These are phyloP conservation scores for Pitta sordida DNA, from an alignment of 2,113 vertebrate genomes.

Conservation along the genomic window DNA sequence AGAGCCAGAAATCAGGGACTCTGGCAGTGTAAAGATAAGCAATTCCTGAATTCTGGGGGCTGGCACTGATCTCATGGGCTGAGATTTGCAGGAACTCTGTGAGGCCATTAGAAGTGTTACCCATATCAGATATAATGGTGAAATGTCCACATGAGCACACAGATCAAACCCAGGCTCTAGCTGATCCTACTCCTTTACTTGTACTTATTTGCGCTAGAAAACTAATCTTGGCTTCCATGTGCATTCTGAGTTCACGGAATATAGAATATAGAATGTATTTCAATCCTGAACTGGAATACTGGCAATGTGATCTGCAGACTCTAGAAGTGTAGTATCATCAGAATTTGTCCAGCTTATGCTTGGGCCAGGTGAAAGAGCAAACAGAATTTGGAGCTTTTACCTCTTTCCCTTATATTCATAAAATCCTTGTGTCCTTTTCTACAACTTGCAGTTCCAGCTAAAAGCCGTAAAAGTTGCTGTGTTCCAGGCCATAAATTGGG, in stretches of 20 bases:
- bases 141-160: background rate
- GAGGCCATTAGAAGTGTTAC: background rate
- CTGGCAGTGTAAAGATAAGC: background rate
- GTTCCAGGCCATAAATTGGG: constrained; percentile 67
- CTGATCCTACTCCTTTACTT: background rate
- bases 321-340: background rate
- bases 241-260: background rate
- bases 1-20: background rate
- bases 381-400: background rate
- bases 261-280: background rate
- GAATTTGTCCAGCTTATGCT: background rate
- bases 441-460: background rate
- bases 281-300: background rate
- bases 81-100: background rate
- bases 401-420: background rate
- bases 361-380: background rate
- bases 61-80: background rate
- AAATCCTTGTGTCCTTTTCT: background rate
- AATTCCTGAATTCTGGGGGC: background rate
- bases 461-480: constrained; percentile 40
- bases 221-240: background rate
- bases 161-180: background rate
- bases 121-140: background rate
- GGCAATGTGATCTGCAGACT: background rate
- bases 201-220: background rate